phyloP scores from a whole-genome alignment of 2,797 vertebrate genomes.

The Callimico goeldii region DNA sequence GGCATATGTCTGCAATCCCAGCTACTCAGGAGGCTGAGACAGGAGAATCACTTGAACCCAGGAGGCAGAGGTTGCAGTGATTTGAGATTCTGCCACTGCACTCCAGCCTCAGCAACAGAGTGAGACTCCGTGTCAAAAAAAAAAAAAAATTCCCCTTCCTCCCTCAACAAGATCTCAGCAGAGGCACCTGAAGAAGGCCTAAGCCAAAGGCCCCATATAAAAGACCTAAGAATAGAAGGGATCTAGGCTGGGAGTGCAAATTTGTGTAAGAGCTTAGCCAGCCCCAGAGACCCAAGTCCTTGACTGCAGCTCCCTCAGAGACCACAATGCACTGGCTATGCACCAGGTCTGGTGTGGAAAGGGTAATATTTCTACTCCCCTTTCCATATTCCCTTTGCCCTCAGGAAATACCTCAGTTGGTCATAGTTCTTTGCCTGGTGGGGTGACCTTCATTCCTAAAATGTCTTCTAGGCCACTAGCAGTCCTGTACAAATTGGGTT shows the following conservation, averaged over 20 bases:
- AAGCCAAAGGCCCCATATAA: background rate
- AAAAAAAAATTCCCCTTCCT: background rate
- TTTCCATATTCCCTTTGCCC: background rate
- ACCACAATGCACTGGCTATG: background rate
- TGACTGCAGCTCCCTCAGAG: background rate
- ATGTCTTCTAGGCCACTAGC: background rate
- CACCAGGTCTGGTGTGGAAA: background rate
- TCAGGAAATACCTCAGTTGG: background rate
- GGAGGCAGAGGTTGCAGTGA: background rate
- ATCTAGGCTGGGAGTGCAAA: background rate
- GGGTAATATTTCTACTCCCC: background rate
- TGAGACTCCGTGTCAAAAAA: background rate
- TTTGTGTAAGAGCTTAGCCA: background rate
- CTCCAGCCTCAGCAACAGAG: background rate
- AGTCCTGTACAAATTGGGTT: background rate
- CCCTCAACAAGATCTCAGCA: background rate
- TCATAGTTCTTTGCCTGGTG: background rate
- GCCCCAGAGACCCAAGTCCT: background rate
- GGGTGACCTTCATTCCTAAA: background rate
- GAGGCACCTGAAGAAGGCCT: background rate
- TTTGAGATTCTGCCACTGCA: background rate
- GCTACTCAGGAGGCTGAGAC: background rate
- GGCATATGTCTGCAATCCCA: background rate
- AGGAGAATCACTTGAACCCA: background rate
- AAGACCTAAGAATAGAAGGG: background rate